Conservation (phyloP, 2,888 invertebrate species). For the Dynastes tityus region DNA sequence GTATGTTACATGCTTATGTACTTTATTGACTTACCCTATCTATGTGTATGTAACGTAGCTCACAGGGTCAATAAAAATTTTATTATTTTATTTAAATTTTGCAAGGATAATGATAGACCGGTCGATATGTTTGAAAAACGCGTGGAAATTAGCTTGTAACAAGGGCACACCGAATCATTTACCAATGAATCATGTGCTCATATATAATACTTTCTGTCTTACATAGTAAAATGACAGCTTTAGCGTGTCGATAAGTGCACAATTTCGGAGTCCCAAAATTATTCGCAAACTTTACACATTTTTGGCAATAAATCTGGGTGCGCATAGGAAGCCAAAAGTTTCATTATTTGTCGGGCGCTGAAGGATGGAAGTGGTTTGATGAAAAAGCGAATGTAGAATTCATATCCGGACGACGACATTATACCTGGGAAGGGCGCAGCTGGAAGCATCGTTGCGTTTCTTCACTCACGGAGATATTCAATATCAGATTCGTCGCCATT, state of each 20-base stretch:
- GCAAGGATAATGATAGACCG: not conserved
- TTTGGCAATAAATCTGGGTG: conserved; percentile 59
- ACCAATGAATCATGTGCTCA: conserved; percentile 11
- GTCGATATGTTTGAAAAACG: conserved; percentile 20
- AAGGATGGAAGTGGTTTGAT: conserved; percentile 62
- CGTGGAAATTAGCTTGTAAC: conserved; percentile 20
- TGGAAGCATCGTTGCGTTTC: conserved; percentile 61
- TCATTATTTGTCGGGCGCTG: conserved; percentile 59
- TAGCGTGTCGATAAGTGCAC: conserved; percentile 53
- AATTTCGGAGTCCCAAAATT: conserved; percentile 54
- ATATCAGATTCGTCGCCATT: conserved; percentile 57
- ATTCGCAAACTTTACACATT: conserved; percentile 58
- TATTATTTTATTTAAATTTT: too few species aligned
- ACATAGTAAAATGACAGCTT: conserved; percentile 28
- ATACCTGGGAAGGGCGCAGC: conserved; percentile 64
- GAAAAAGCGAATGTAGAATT: conserved; percentile 65
- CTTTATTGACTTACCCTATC: too few species aligned
- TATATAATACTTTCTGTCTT: conserved; percentile 11
- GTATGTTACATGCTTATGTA: too few species aligned
- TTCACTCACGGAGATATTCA: conserved; percentile 61
- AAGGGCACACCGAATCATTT: not conserved
- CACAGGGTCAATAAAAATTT: too few species aligned
- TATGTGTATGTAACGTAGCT: too few species aligned
- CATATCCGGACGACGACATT: conserved; percentile 65
- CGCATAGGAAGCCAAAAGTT: conserved; percentile 60